Base-by-base conservation (phyloP, 2,888 invertebrate species). In the Drosophila birchii region DNA sequence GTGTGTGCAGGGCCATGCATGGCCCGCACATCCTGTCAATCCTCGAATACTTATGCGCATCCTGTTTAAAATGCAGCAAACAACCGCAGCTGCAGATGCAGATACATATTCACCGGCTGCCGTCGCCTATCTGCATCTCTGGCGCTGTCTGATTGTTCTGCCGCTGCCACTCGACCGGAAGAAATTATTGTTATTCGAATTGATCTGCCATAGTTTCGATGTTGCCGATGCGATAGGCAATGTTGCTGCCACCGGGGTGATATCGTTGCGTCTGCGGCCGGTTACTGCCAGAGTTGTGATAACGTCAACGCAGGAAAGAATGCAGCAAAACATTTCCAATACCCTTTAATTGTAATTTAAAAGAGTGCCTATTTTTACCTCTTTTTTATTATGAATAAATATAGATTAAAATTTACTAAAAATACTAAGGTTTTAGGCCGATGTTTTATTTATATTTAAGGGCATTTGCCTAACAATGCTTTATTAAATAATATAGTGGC, bases 111-210 rank as follows among this genome's bases (percentile, higher is more conserved):
- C 64, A 54, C 64, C 29, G 29, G 29, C 47, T 47, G 47, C 47
- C 67, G 58, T 38, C 49, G 72, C 58, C 61, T 67, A 80, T 77
- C 80, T 67, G 60, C 61, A 80, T 76, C 70, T 61, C 47, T 63
- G 59, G 54, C 56, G 55, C 63, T 64, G 61, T 71, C 70, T 75
- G 44, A 74, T 71, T 72, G 78, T 71, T 59, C 71, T 55, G 44
- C 64, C 74, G 85, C 75, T 85, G 82, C 70, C 78, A 79, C 72
- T 88, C 75, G 81, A 88, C 86, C 86, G 86, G 88, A 86, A 86
- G 86, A 86, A 86, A 86, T 86, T 86, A 88, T 86, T 86, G 88
- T 86, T 86, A 86, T 86, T 88, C 87, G 86, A 86, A 86, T 88
- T 84, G 88, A 86, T 86, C 86, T 88, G 86, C 76, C 75, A 77